Evolutionary conservation across 2,888 invertebrate genomes (phyloP).

Genomic region (Eristalis arbustorum): DNA sequence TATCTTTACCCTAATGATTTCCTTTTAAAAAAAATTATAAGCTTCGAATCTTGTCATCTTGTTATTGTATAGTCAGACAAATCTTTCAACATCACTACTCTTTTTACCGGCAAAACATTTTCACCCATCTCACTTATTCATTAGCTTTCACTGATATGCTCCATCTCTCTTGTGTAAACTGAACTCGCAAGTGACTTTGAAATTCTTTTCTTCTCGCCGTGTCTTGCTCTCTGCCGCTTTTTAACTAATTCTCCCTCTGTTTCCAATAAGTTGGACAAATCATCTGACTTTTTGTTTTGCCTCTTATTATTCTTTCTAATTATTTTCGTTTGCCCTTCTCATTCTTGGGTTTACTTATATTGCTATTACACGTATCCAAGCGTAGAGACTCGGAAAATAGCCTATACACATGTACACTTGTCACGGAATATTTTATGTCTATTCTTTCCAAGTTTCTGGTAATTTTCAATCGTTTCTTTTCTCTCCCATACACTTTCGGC

Average conservation of each 20-base stretch:
- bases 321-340: constrained; percentile 17
- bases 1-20: no score
- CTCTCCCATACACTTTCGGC: background rate
- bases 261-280: constrained; percentile 17
- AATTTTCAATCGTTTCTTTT: constrained; percentile 4
- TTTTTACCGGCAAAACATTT: constrained; percentile 16
- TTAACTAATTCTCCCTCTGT: constrained; percentile 12
- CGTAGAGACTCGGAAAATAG: constrained; percentile 1
- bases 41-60: no score
- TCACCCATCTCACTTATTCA: background rate
- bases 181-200: constrained; percentile 36
- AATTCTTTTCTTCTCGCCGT: constrained; percentile 20
- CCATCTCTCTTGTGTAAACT: background rate
- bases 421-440: background rate
- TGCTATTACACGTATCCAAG: constrained; percentile 9
- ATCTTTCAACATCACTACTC: no score
- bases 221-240: background rate
- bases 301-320: constrained; percentile 41
- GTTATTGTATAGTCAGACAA: background rate
- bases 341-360: background rate
- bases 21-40: no score
- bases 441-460: background rate
- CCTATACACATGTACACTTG: constrained; percentile 29
- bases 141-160: no score
- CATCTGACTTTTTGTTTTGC: constrained; percentile 9